Evolutionary conservation across 2,888 invertebrate genomes (phyloP).

Genomic region (Laothoe populi): DNA sequence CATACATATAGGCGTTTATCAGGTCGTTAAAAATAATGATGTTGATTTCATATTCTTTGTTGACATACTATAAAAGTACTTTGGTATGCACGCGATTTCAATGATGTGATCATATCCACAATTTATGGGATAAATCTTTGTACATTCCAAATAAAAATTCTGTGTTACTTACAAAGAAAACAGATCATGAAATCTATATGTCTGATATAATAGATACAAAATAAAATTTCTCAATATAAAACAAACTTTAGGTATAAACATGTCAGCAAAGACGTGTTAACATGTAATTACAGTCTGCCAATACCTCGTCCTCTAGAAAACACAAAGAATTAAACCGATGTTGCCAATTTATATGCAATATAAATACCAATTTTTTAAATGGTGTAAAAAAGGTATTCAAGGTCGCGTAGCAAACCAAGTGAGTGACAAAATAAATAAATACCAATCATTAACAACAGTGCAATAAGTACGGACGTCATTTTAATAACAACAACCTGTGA

Average conservation of each 20-base stretch:
- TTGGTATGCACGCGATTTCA: too few species aligned
- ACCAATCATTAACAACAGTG: not conserved
- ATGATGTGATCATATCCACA: too few species aligned
- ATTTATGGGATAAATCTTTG: too few species aligned
- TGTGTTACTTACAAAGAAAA: too few species aligned
- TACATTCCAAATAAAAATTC: too few species aligned
- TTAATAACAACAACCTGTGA: conserved; percentile 10
- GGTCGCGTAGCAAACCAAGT: not conserved
- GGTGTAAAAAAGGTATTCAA: not conserved
- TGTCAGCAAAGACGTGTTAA: too few species aligned
- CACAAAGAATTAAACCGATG: not conserved
- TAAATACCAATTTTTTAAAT: not conserved
- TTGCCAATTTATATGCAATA: conserved; percentile 3
- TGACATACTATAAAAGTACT: too few species aligned
- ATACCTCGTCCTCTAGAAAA: not conserved
- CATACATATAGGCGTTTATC: conserved; percentile 15
- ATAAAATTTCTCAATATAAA: too few species aligned
- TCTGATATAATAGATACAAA: too few species aligned
- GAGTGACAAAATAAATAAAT: conserved; percentile 3
- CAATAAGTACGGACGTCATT: conserved; percentile 17
- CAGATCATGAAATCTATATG: too few species aligned
- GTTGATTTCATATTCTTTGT: conserved; percentile 16
- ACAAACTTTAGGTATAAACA: too few species aligned
- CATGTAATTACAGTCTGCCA: too few species aligned
- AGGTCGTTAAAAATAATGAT: conserved; percentile 27